phyloP scores from a whole-genome alignment of 2,888 invertebrate species.

The Aricia artaxerxes region DNA sequence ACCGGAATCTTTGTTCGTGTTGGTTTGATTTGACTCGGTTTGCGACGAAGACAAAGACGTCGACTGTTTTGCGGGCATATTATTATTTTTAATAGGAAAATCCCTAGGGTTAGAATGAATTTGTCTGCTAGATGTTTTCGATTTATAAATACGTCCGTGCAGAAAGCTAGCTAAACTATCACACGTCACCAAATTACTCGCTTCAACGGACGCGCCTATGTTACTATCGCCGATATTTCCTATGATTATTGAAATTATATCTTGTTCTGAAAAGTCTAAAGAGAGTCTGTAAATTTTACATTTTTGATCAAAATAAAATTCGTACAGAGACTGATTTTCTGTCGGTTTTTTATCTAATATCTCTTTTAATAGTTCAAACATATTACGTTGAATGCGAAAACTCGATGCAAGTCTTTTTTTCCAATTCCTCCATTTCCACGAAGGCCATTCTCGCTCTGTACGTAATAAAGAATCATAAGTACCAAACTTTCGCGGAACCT shows the following conservation, averaged over 20 bases:
- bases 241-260: constrained; percentile 42
- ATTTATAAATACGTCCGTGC: too few relatives aligned
- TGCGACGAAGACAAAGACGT: too few relatives aligned
- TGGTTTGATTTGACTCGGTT: not conserved
- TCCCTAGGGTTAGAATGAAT: too few relatives aligned
- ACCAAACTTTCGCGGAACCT: too few relatives aligned
- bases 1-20: not conserved
- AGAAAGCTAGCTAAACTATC: too few relatives aligned
- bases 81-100: too few relatives aligned
- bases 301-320: constrained; percentile 43
- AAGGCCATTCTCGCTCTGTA: constrained; percentile 33
- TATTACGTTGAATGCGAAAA: constrained; percentile 15
- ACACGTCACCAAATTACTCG: too few relatives aligned
- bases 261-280: constrained; percentile 38
- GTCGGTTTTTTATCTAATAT: constrained; percentile 37
- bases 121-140: too few relatives aligned
- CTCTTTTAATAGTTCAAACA: constrained; percentile 24
- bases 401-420: not conserved
- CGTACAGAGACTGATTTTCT: constrained; percentile 41
- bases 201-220: constrained; percentile 40
- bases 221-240: constrained; percentile 40
- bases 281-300: constrained; percentile 38
- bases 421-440: constrained; percentile 35
- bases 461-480: constrained; percentile 40
- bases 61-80: too few relatives aligned